Evolutionary conservation across 2,797 vertebrate genomes (phyloP).

Genomic region (Trachops cirrhosus): DNA sequence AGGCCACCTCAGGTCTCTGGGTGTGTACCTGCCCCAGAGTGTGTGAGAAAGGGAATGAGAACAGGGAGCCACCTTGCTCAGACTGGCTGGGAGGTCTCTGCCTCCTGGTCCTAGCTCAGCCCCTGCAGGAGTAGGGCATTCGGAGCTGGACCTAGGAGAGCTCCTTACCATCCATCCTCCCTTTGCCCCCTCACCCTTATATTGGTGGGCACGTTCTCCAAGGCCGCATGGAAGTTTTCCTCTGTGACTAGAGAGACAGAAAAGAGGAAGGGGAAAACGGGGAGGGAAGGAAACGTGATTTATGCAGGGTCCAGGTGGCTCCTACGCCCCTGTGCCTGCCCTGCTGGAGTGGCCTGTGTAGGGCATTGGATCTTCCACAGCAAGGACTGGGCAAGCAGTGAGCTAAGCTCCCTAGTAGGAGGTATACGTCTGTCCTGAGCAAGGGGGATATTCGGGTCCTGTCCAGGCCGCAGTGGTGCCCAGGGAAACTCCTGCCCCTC

Average conservation of each 20-base stretch:
- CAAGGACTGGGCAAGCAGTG: fast-evolving
- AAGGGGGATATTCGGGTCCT: neutral
- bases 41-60: neutral
- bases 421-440: neutral
- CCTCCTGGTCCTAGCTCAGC: neutral
- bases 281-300: neutral
- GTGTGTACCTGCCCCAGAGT: constrained; percentile 28
- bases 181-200: neutral
- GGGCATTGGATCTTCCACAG: neutral
- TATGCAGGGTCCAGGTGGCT: neutral
- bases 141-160: neutral
- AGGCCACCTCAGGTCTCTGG: constrained; percentile 2
- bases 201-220: neutral
- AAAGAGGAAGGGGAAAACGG: neutral
- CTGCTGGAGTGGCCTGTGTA: neutral
- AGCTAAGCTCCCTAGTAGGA: neutral
- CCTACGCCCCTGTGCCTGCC: neutral
- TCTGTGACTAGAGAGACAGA: neutral
- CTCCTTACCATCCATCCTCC: neutral
- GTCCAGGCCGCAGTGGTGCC: fast-evolving
- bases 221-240: neutral
- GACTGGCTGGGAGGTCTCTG: neutral
- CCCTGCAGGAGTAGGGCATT: neutral
- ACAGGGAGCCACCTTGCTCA: too few relatives aligned
- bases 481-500: neutral